A percentile compares a stretch with the other conserved stretches of the same genome.
phyloP scores from a whole-genome alignment of 2,797 vertebrate species.

The Falco novaeseelandiae region DNA sequence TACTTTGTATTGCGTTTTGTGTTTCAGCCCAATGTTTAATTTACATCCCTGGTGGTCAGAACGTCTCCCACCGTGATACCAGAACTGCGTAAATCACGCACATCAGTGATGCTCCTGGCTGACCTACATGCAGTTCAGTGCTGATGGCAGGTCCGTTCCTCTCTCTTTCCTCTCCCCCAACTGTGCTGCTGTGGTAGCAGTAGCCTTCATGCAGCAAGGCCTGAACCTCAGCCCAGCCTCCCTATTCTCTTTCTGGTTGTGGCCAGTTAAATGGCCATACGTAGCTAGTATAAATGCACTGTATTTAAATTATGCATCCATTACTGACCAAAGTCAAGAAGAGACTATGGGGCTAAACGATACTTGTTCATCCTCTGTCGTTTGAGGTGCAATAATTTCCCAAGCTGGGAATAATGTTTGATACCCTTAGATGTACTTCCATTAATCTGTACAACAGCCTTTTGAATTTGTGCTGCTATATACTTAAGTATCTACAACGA shows the following conservation, averaged over 20 bases:
- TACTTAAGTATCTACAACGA: background rate
- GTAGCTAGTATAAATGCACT: background rate
- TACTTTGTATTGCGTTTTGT: background rate
- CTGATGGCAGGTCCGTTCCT: background rate
- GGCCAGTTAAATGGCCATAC: background rate
- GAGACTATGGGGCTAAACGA: background rate
- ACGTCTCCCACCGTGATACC: background rate
- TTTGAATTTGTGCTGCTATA: background rate
- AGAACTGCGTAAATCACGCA: background rate
- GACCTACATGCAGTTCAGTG: background rate
- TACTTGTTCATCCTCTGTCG: background rate
- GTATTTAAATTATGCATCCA: background rate
- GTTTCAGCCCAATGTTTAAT: background rate
- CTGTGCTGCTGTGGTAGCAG: background rate
- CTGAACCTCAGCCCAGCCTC: background rate
- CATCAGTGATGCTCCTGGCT: background rate
- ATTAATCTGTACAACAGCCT: background rate
- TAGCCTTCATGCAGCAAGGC: background rate
- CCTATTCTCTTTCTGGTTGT: background rate
- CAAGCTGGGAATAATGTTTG: rapidly evolving
- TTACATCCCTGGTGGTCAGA: background rate
- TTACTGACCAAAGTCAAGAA: background rate
- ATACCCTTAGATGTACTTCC: background rate
- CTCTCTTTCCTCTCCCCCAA: background rate
- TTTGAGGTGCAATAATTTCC: background rate